Evolutionary conservation across 2,888 invertebrate genomes (phyloP), one percentile per base, ranked within the genome.

Genomic region (Acutogordius australiensis): DNA sequence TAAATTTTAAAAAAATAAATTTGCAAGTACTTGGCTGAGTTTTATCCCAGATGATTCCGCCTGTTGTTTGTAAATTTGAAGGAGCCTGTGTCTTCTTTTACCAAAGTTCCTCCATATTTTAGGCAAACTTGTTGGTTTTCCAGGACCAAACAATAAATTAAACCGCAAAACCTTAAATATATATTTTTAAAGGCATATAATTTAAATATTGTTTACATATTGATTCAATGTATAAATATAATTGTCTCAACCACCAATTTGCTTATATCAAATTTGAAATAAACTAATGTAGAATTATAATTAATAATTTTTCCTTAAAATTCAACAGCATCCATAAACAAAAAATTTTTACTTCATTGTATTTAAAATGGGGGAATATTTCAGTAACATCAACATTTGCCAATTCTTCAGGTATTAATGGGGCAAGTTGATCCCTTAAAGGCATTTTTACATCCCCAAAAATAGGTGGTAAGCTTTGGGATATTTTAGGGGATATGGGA

Each of bases 331-430:
- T n/a, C n/a, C n/a, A n/a, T n/a, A n/a, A n/a, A n/a, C n/a, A n/a
- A n/a, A n/a, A n/a, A n/a, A n/a, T n/a, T n/a, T n/a, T n/a, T n/a
- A 80, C 80, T 71, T 84, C 83, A 65, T 84, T 84, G 27, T 82
- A 79, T 59, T 86, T 76, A 71, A 94, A 97, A 69, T 94, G 91
- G 0, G 90, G 87, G 71, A 97, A 97, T 2, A 91, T 70, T 67
- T 84, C 81, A 2, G 82, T 80, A 0, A 94, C 62, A 30, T 63
- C 60, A 13, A 51, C 28, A 27, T 60, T 23, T 1, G 23, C 56
- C 2, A 60, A 45, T 30, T 62, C 63, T 21, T 13, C 57, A 18
- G 62, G 61, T 23, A 56, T 62, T n/a, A 61, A 62, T 27, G 62
- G 58, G 8, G 27, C 51, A 8, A 56, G 26, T 28, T 60, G 45